A percentile compares a stretch with the other conserved stretches of the same genome.
phyloP scores from a whole-genome alignment of 2,888 invertebrate species.

The Synergus laeviventris region DNA sequence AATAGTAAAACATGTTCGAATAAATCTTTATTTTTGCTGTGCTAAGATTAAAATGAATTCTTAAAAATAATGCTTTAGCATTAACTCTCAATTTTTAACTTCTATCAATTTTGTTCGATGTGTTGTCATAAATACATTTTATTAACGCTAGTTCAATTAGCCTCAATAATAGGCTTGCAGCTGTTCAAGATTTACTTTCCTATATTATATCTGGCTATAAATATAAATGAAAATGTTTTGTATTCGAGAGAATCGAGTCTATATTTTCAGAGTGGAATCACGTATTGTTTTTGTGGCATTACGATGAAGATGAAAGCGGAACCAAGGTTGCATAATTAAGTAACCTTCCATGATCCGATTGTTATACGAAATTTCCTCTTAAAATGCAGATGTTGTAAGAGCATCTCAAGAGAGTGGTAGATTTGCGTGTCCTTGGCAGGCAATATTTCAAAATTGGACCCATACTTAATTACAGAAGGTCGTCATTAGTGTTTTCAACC shows the following conservation, averaged over 20 bases:
- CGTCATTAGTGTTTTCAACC: slow-evolving; percentile 31
- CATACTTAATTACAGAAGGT: slow-evolving; percentile 31
- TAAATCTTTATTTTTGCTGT: too few relatives aligned
- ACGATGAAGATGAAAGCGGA: not conserved
- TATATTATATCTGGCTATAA: not conserved
- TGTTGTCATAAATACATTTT: too few relatives aligned
- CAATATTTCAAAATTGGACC: slow-evolving; percentile 28
- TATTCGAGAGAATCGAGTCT: not conserved
- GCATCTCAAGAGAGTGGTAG: slow-evolving; percentile 18
- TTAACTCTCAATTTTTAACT: too few relatives aligned
- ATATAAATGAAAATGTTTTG: not conserved
- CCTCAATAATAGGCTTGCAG: too few relatives aligned
- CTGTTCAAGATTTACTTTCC: too few relatives aligned
- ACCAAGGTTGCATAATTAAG: slow-evolving; percentile 19
- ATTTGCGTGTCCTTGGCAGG: slow-evolving; percentile 36
- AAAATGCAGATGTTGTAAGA: slow-evolving; percentile 26
- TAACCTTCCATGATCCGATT: not conserved
- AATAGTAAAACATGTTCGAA: not conserved
- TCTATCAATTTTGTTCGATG: too few relatives aligned
- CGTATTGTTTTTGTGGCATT: slow-evolving; percentile 4
- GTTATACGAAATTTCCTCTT: slow-evolving; percentile 15
- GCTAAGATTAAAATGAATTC: too few relatives aligned
- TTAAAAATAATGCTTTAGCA: too few relatives aligned
- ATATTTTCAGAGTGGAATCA: slow-evolving; percentile 9
- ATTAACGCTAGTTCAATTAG: too few relatives aligned